Evolutionary conservation across 2,888 invertebrate species (phyloP).

Genomic region (Melanophora roralis): DNA sequence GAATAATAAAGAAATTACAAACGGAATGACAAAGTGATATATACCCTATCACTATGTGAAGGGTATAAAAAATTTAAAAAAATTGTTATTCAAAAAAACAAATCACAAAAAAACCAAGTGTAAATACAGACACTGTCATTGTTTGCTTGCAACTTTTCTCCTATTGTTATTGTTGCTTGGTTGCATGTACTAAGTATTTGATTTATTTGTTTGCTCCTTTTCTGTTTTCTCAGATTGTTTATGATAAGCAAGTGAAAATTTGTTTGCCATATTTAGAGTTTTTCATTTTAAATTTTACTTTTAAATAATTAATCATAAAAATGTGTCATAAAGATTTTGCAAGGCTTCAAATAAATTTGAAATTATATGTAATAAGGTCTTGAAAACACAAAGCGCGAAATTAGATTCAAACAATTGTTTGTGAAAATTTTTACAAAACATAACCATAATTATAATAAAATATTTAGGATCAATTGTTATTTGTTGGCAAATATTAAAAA

Average conservation of each 20-base stretch:
- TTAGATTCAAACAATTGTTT: no score
- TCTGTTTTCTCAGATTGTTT: constrained; percentile 37
- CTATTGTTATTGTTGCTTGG: background rate
- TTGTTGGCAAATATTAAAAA: no score
- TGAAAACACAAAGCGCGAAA: background rate
- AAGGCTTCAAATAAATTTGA: background rate
- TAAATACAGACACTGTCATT: constrained; percentile 56
- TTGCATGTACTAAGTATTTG: constrained; percentile 19
- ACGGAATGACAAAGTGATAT: no score
- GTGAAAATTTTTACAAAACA: no score
- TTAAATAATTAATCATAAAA: constrained; percentile 4
- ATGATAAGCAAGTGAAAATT: constrained; percentile 55
- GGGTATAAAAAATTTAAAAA: no score
- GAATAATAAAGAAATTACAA: no score
- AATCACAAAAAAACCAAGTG: constrained; percentile 20
- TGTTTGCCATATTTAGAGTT: constrained; percentile 45
- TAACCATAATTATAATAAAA: no score
- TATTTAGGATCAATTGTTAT: no score
- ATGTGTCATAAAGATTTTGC: no score
- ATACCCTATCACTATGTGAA: no score
- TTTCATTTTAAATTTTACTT: constrained; percentile 22
- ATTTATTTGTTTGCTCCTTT: background rate
- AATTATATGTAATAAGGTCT: constrained; percentile 1
- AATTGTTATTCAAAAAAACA: no score
- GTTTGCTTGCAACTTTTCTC: constrained; percentile 26